Percentiles rank a stretch among this genome's conserved stretches.
Conservation (phyloP, 2,888 invertebrate genomes). For the Epistrophe grossulariae region DNA sequence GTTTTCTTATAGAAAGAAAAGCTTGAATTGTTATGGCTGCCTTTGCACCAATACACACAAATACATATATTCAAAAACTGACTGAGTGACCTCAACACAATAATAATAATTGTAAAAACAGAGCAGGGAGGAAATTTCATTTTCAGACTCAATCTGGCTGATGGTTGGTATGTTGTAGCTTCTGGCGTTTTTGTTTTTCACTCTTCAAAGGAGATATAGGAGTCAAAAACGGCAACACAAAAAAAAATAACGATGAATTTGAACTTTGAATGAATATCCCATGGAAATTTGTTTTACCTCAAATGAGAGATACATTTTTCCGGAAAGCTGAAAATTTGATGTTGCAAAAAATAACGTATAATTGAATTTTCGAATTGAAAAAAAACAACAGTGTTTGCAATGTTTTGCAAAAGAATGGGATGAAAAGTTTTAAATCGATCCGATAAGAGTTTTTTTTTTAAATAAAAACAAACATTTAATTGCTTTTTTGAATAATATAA, state of each 20-base stretch:
- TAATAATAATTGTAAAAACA: conserved; percentile 57
- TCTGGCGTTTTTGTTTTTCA: conserved; percentile 38
- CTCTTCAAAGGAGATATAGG: background rate
- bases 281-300: conserved; percentile 54
- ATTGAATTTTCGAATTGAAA: conserved; percentile 44
- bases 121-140: conserved; percentile 60
- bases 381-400: conserved; percentile 19
- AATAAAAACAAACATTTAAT: conserved; percentile 6
- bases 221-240: background rate
- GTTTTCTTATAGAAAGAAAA: conserved; percentile 36
- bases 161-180: conserved; percentile 30
- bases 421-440: conserved; percentile 34
- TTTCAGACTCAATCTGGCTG: conserved; percentile 55
- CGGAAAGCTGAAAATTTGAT: background rate
- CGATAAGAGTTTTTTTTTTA: background rate
- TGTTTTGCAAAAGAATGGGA: conserved; percentile 44
- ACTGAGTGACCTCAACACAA: conserved; percentile 47
- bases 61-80: conserved; percentile 31
- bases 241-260: conserved; percentile 11
- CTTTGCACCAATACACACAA: conserved; percentile 2
- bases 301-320: conserved; percentile 1
- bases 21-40: conserved; percentile 46
- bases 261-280: conserved; percentile 33
- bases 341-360: background rate
- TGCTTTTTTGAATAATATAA: conserved; percentile 4